phyloP scores from a whole-genome alignment of 2,797 vertebrate genomes.

The Kryptopterus vitreolus region DNA sequence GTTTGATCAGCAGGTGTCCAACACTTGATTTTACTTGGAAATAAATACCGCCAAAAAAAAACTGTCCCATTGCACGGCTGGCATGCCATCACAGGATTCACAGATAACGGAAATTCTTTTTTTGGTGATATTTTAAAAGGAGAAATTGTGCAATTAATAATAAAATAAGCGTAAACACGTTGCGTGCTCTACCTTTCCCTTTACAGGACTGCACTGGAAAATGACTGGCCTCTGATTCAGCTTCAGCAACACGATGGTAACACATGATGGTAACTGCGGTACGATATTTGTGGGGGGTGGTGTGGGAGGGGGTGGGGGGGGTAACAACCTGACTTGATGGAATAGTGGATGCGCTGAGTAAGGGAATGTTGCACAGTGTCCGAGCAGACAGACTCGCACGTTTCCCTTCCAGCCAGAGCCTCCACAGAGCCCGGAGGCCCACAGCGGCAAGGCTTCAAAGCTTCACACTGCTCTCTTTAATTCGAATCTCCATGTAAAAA shows the following conservation, averaged over 20 bases:
- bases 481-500: background rate
- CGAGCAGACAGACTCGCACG: background rate
- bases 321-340: background rate
- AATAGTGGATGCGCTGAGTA: background rate
- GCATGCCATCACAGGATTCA: background rate
- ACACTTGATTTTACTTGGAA: background rate
- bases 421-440: conserved; percentile 10
- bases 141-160: background rate
- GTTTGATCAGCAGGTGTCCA: background rate
- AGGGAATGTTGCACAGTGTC: background rate
- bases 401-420: background rate
- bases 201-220: background rate
- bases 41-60: too few relatives aligned
- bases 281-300: too few relatives aligned
- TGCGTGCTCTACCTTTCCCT: background rate
- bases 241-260: background rate
- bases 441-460: background rate
- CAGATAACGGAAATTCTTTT: background rate
- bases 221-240: background rate
- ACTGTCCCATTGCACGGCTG: background rate
- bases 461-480: background rate
- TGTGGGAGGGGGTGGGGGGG: too few relatives aligned
- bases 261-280: background rate
- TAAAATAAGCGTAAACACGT: background rate
- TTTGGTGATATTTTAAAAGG: background rate